These are phyloP conservation scores for Florisuga fusca DNA, from an alignment of 2,797 vertebrate species.

Conservation along the genomic window DNA sequence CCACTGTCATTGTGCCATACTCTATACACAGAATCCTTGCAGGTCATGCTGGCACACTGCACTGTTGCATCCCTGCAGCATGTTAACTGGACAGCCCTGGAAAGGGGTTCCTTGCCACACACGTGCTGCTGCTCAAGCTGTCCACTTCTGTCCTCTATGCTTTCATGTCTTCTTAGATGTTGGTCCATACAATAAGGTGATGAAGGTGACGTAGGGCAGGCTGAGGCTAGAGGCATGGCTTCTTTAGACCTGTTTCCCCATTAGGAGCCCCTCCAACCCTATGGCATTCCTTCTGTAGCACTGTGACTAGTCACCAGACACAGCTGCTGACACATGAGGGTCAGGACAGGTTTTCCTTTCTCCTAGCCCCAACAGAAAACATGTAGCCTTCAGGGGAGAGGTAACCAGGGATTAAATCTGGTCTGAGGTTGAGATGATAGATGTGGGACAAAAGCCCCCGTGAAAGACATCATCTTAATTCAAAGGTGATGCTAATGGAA, in stretches of 20 bases:
- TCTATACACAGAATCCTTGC: not conserved
- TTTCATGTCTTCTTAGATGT: not conserved
- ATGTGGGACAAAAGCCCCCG: not conserved
- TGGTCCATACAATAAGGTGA: not conserved
- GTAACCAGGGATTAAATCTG: not conserved
- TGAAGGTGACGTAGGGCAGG: not conserved
- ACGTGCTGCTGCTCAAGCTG: not conserved
- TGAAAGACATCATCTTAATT: not conserved
- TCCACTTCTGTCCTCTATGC: not conserved
- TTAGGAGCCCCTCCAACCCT: not conserved
- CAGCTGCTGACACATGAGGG: not conserved
- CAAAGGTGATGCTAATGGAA: constrained; percentile 17
- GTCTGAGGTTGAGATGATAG: not conserved
- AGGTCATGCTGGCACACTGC: not conserved
- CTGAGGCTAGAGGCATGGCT: accelerated
- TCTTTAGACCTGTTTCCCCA: not conserved
- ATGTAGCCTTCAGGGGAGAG: not conserved
- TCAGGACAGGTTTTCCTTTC: not conserved
- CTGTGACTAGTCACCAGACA: not conserved
- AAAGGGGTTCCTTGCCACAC: not conserved
- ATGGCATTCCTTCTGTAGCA: not conserved
- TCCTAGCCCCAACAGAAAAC: not conserved
- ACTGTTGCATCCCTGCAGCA: accelerated
- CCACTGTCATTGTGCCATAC: not conserved
- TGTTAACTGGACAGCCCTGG: accelerated